These are phyloP conservation scores for Diglossa cyanea DNA, from an alignment of 2,797 vertebrate genomes.

Conservation along the genomic window DNA sequence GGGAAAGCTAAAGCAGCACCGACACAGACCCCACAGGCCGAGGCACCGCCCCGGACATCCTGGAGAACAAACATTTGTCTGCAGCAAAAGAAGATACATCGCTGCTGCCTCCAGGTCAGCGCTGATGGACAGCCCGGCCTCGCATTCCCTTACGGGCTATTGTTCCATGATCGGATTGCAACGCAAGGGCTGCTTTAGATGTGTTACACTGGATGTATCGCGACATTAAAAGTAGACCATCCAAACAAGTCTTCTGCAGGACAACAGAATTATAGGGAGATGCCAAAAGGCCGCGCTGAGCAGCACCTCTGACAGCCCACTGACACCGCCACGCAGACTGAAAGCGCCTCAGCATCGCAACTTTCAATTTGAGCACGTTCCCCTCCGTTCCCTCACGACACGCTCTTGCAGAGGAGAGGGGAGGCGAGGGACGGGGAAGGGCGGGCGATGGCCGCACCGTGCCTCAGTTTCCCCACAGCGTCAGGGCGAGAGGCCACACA, in stretches of 20 bases:
- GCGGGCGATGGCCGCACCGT: not conserved
- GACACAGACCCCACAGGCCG: not conserved
- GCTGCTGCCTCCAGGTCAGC: not conserved
- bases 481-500: not conserved
- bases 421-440: not conserved
- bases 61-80: not conserved
- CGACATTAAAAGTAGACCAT: not conserved
- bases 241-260: not conserved
- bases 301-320: not conserved
- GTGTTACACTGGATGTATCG: not conserved
- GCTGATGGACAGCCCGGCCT: not conserved
- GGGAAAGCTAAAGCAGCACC: not conserved
- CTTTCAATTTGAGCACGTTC: not conserved
- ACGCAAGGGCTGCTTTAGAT: not conserved
- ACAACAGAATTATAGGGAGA: not conserved
- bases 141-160: not conserved
- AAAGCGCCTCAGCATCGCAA: fast-evolving
- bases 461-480: not conserved
- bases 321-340: fast-evolving
- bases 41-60: not conserved
- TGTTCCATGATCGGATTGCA: not conserved
- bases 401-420: not conserved
- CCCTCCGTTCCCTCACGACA: not conserved
- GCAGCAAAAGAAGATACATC: not conserved
- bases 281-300: not conserved